Evolutionary conservation across 2,797 vertebrate species (phyloP), one percentile per base, ranked within the genome.

Genomic region (Myotis myotis): DNA sequence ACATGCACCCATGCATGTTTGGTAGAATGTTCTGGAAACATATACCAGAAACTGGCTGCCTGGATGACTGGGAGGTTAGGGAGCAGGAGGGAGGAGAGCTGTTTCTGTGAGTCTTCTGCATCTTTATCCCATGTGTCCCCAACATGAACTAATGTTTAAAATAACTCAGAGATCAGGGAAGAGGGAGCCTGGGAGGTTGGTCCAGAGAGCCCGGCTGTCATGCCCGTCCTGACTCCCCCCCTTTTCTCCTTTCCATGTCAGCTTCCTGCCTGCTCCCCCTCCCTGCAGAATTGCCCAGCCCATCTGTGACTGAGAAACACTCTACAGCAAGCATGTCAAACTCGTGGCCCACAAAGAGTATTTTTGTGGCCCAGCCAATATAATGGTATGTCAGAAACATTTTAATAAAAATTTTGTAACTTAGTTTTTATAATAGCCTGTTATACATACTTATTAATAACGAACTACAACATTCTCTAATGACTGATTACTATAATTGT

Each of bases 241-340:
- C 15, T 28, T 13, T 22, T 7, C 16, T 23, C 25, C 38, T 44
- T 30, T 33, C 33, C 10, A 38, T 3, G 3, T 22, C 4, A 1
- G 8, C 51, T 3, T 66, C 64, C 79, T 68, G 60, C 66, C 33
- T 23, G 11, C 47, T 78, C 78, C 25, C 5, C 20, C 20, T 36
- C 70, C 86, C 86, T 0, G 0, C 1, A 7, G 81, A 68, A 78
- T 85, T 85, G 33, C 6, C 62, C 6, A 11, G 64, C 94, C 93
- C 91, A 87, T 95, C 95, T 84, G 38, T 16, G 36, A 96, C 95
- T 93, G 95, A 96, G 94, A 74, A 87, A 64, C 76, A 57, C 20
- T 20, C 62, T 12, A 55, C 53, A 55, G 53, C 19, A 55, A 55
- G 53, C 19, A 55, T 22, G 20, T 55, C 53, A 55, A 55, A 22